Evolutionary conservation across 2,888 invertebrate genomes (phyloP), one percentile per base, ranked within the genome.

Genomic region (Alsophila aescularia): DNA sequence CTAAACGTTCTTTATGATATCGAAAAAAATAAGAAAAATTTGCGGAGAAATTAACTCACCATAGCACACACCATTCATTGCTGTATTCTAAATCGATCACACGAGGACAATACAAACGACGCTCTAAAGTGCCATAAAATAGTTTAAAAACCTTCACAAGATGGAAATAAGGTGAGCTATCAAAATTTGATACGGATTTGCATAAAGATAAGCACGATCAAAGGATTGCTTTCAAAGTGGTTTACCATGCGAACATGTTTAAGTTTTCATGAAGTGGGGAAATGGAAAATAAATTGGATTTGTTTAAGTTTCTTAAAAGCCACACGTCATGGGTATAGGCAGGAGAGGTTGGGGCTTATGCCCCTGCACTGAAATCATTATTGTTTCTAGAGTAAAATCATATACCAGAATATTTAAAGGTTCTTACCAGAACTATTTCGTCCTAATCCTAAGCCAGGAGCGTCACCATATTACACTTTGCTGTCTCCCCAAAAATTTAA

Each of bases 281-380:
- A 90, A 91, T 90, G 89, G 91, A 84, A 91, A 88, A 90, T 90
- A 91, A 91, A 90, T 90, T 90, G 85, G 80, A 87, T 90, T 87
- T 86, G 83, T 85, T 85, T 85, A 85, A 88, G 79, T 89, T 87
- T 89, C 90, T 87, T 87, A 86, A 81, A 72, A 85, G 81, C 79
- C 67, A 79, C 77, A 36, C 35, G 47, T 39, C 45, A 36, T 36
- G 29, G 8, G 32, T 27, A 18, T 37, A 48, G 32, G 4, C 36
- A 31, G 42, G 36, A 36, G 18, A 6, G 15, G 10, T 5, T 15
- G n/a, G 40, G 34, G 29, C 21, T 6, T 15, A 12, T 34, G 3
- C 14, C 10, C 15, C 27, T 8, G n/a, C n/a, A n/a, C 7, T 2
- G 5, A 44, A 3, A 15, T 15, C 10, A 3, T n/a, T n/a, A n/a